Conservation (phyloP, 2,888 invertebrate genomes). For the Prionchulus punctatus region DNA sequence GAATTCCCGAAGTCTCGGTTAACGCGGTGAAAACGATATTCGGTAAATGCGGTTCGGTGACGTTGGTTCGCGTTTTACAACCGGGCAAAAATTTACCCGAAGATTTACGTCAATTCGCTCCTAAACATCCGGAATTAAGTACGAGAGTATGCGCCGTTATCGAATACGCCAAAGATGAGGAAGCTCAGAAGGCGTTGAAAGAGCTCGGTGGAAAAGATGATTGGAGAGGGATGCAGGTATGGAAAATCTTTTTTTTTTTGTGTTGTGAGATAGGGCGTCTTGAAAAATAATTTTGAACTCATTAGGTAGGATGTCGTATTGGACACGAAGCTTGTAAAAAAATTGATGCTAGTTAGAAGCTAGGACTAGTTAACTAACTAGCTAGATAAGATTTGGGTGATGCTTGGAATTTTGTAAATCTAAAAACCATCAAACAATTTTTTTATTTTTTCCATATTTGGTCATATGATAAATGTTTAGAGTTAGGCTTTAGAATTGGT, state of each 20-base stretch:
- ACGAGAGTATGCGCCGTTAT: constrained; percentile 66
- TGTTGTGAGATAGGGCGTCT: too few species aligned
- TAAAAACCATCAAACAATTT: too few species aligned
- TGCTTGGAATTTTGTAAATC: too few species aligned
- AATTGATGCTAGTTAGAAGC: too few species aligned
- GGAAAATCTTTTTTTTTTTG: too few species aligned
- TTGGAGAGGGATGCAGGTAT: constrained; percentile 35
- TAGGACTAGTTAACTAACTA: too few species aligned
- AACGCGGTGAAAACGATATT: constrained; percentile 82
- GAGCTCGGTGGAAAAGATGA: constrained; percentile 28
- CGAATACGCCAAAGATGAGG: constrained; percentile 71
- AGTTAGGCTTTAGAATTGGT: not conserved
- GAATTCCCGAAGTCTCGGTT: constrained; percentile 50
- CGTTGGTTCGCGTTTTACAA: constrained; percentile 63
- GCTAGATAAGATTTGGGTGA: too few species aligned
- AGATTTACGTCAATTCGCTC: constrained; percentile 73
- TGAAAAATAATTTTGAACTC: too few species aligned
- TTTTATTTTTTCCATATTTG: too few species aligned
- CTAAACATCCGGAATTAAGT: constrained; percentile 71
- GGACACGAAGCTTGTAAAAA: too few species aligned
- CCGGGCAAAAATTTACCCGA: constrained; percentile 78
- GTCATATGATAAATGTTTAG: too few species aligned
- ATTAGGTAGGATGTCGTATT: too few species aligned
- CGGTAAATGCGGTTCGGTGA: constrained; percentile 70
- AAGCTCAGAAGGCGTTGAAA: constrained; percentile 62